A percentile compares a stretch with the other conserved stretches of the same genome.
These are phyloP conservation scores for Bagarius yarrelli DNA, from an alignment of 2,113 vertebrate species.

Conservation along the genomic window DNA sequence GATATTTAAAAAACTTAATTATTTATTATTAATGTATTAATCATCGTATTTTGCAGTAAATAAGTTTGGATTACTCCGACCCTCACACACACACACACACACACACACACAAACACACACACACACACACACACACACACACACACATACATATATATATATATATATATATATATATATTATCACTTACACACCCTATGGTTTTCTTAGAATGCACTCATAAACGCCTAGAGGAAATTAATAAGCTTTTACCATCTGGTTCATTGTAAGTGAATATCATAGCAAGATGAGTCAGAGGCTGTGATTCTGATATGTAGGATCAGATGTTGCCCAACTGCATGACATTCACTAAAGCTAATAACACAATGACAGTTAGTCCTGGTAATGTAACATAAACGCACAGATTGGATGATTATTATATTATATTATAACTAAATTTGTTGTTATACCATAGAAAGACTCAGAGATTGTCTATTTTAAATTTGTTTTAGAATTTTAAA, in stretches of 20 bases:
- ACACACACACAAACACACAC: too few species aligned
- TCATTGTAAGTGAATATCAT: constrained; percentile 44
- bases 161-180: not conserved
- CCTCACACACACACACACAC: too few species aligned
- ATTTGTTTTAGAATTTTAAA: not conserved
- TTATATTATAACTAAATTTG: not conserved
- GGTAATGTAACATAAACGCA: not conserved
- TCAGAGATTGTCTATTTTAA: not conserved
- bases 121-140: not conserved
- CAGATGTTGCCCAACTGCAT: constrained; percentile 15
- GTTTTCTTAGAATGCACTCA: not conserved
- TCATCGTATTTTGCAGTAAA: too few species aligned
- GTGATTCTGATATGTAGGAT: constrained; percentile 38
- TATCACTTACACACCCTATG: constrained; percentile 2
- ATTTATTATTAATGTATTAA: too few species aligned
- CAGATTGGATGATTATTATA: too few species aligned
- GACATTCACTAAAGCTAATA: not conserved
- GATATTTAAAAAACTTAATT: too few species aligned
- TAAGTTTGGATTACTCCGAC: too few species aligned
- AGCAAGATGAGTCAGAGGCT: constrained; percentile 43
- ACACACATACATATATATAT: not conserved
- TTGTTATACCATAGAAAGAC: not conserved
- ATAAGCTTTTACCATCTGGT: constrained; percentile 43
- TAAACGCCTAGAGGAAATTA: constrained; percentile 21
- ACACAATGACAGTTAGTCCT: not conserved